Percentiles rank a stretch among this genome's conserved stretches.
Evolutionary conservation across 2,113 vertebrate genomes (phyloP).

Genomic region (Cyphomyrus plagiostoma): DNA sequence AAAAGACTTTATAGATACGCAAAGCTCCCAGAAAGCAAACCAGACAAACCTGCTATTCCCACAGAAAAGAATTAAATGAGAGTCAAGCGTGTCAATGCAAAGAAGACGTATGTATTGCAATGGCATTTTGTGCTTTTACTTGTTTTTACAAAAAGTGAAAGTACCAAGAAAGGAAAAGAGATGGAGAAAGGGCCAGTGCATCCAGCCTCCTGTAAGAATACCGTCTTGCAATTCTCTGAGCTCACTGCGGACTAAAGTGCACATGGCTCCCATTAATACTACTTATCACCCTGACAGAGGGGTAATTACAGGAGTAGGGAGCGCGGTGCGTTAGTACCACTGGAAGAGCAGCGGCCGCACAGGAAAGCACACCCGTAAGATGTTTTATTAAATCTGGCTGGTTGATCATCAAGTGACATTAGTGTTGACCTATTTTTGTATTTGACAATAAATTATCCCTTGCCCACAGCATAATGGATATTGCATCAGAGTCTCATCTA

Average conservation of each 20-base stretch:
- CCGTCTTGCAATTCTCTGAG: conserved; percentile 73
- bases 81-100: conserved; percentile 63
- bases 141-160: neutral
- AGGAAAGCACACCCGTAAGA: conserved; percentile 59
- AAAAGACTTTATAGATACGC: neutral
- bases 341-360: conserved; percentile 62
- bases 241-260: conserved; percentile 77
- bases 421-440: conserved; percentile 79
- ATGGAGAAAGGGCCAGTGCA: conserved; percentile 48
- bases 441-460: conserved; percentile 84
- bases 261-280: conserved; percentile 85
- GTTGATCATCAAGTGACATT: conserved; percentile 81
- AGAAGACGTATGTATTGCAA: conserved; percentile 57
- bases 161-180: conserved; percentile 7
- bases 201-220: conserved; percentile 74
- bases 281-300: conserved; percentile 88
- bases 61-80: conserved; percentile 64
- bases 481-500: conserved; percentile 63
- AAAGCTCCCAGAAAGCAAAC: neutral
- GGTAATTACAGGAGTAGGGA: conserved; percentile 76
- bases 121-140: conserved; percentile 46
- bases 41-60: conserved; percentile 50
- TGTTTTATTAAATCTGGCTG: conserved; percentile 78
- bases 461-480: conserved; percentile 70
- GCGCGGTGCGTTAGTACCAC: conserved; percentile 73